Evolutionary conservation across 2,797 vertebrate genomes (phyloP).

Genomic region (Sebastes oblongus): DNA sequence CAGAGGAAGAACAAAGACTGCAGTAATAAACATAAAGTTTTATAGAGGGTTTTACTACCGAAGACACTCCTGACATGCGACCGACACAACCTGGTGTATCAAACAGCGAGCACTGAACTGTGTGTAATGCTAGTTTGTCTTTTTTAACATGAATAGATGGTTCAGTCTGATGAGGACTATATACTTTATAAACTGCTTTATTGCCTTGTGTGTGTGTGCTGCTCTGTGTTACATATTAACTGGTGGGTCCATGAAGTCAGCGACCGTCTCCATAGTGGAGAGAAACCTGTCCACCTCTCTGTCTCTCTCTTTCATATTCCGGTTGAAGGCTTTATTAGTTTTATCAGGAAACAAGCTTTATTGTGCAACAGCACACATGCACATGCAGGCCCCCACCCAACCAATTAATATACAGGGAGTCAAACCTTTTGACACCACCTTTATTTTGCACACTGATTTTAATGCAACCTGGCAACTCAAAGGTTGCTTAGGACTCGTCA

Average conservation of each 20-base stretch:
- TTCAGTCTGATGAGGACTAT: not conserved
- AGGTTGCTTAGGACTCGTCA: not conserved
- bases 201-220: not conserved
- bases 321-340: constrained; percentile 34
- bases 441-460: not conserved
- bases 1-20: not conserved
- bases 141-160: not conserved
- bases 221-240: constrained; percentile 56
- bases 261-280: constrained; percentile 47
- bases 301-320: constrained; percentile 21
- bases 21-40: not conserved
- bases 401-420: not conserved
- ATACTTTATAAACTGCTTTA: constrained; percentile 15
- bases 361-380: constrained; percentile 10
- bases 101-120: not conserved
- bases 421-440: not conserved
- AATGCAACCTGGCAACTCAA: not conserved
- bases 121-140: not conserved
- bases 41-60: not conserved
- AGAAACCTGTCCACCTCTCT: not conserved
- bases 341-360: constrained; percentile 38
- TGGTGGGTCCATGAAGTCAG: not conserved
- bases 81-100: not conserved
- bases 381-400: no score
- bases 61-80: not conserved